Evolutionary conservation across 2,888 invertebrate genomes (phyloP), one percentile per base, ranked within the genome.

Genomic region (Esperia sulphurella): DNA sequence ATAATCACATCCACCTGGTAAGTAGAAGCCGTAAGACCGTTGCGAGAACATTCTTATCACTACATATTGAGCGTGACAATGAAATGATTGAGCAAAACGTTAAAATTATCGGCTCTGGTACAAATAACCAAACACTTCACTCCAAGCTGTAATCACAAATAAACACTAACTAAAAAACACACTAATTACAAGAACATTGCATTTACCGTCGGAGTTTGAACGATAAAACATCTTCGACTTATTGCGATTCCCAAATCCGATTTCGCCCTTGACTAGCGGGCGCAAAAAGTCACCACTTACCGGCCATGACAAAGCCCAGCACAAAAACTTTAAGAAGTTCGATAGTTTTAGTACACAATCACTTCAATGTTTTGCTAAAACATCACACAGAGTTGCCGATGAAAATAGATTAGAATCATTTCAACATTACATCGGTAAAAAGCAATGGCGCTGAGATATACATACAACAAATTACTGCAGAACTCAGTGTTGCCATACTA

Each of bases 231-330:
- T 90, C 90, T 89, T 90, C 88, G 75, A 87, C 73, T 79, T 85
- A 87, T 85, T 88, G 84, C 85, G 88, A 89, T 84, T 89, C 84
- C 85, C 80, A 83, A 88, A 80, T 85, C 88, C 88, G 78, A 86
- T 88, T 87, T 90, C 89, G 88, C 88, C 89, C 90, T 90, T 90
- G 87, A 87, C 79, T 85, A 85, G 77, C 83, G 85, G 85, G 85
- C 84, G 84, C 85, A 82, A 88, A 89, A 90, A 90, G 88, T 89
- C 89, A 86, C 88, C 90, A 93, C 94, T 94, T 93, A 94, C 94
- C 94, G 94, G 94, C 94, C 94, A 94, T 94, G 93, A 93, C 94
- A 93, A 91, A 92, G 83, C 87, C 89, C 88, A 88, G 89, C 89
- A 88, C 88, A 83, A 86, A 79, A 86, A 87, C 85, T 87, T 79